Conservation (phyloP, 2,797 vertebrate species). For the Champsocephalus gunnari region DNA sequence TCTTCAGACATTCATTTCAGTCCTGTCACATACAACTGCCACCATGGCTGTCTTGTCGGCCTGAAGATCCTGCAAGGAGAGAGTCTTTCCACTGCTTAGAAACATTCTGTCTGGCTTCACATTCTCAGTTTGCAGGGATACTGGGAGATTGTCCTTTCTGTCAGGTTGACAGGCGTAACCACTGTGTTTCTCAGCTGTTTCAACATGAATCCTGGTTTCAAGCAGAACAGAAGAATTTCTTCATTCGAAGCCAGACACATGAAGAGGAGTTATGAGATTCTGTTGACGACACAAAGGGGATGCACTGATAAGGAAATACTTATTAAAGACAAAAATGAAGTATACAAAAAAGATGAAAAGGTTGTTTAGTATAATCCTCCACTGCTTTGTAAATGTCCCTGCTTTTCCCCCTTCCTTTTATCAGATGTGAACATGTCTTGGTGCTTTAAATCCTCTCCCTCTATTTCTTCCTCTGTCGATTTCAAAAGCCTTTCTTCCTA, state of each 20-base stretch:
- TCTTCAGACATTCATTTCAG: constrained; percentile 15
- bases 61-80: constrained; percentile 6
- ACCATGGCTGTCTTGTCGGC: constrained; percentile 19
- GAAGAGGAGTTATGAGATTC: constrained; percentile 6
- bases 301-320: constrained; percentile 16
- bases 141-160: constrained; percentile 22
- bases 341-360: constrained; percentile 15
- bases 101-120: constrained; percentile 19
- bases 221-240: constrained; percentile 1
- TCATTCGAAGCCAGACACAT: constrained; percentile 36
- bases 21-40: constrained; percentile 24
- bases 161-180: constrained; percentile 35
- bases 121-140: constrained; percentile 28
- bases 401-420: constrained; percentile 32
- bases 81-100: constrained; percentile 9
- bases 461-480: constrained; percentile 35
- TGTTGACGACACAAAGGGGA: constrained; percentile 22
- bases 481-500: constrained; percentile 44
- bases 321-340: constrained; percentile 8
- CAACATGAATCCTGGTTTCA: constrained; percentile 28
- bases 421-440: constrained; percentile 57
- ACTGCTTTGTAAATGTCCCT: constrained; percentile 51
- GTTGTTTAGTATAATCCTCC: constrained; percentile 51
- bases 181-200: constrained; percentile 19
- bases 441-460: constrained; percentile 27